Percentiles rank a stretch among this genome's conserved stretches.
phyloP scores from a whole-genome alignment of 2,113 vertebrate genomes.

The Oncorhynchus masou region DNA sequence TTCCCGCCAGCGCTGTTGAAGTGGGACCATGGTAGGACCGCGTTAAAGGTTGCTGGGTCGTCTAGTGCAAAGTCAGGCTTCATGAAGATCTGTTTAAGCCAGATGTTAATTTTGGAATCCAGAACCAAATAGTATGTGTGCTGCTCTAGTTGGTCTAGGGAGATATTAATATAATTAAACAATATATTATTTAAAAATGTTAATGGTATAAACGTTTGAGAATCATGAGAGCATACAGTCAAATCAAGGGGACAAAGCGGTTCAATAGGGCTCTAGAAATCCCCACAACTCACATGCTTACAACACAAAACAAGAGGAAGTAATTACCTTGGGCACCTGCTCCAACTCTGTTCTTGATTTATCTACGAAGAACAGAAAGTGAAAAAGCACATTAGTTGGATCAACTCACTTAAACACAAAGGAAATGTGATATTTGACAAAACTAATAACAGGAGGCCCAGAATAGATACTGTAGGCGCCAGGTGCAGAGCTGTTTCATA shows the following conservation, averaged over 20 bases:
- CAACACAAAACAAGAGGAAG: not conserved
- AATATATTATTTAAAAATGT: too few relatives aligned
- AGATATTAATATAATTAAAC: too few relatives aligned
- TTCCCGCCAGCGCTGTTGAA: conserved; percentile 90
- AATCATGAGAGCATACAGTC: too few relatives aligned
- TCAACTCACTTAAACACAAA: not conserved
- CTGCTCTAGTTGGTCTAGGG: too few relatives aligned
- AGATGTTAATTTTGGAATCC: not conserved
- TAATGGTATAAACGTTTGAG: too few relatives aligned
- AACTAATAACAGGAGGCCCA: not conserved
- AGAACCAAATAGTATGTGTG: not conserved
- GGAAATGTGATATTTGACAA: not conserved
- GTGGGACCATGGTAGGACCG: conserved; percentile 97
- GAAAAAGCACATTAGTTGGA: not conserved
- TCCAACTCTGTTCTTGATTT: conserved; percentile 96
- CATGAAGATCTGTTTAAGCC: conserved; percentile 88
- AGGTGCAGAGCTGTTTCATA: conserved; percentile 23
- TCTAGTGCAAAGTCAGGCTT: conserved; percentile 97
- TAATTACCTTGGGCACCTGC: conserved; percentile 94
- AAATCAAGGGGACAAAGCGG: too few relatives aligned
- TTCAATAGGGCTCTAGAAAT: too few relatives aligned
- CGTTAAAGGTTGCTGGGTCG: conserved; percentile 89
- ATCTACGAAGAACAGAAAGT: conserved; percentile 73
- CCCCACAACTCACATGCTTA: too few relatives aligned
- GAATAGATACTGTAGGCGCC: too few relatives aligned